Conservation (phyloP, 1,140 invertebrate genomes). For the Zaprionus tsacasi region DNA sequence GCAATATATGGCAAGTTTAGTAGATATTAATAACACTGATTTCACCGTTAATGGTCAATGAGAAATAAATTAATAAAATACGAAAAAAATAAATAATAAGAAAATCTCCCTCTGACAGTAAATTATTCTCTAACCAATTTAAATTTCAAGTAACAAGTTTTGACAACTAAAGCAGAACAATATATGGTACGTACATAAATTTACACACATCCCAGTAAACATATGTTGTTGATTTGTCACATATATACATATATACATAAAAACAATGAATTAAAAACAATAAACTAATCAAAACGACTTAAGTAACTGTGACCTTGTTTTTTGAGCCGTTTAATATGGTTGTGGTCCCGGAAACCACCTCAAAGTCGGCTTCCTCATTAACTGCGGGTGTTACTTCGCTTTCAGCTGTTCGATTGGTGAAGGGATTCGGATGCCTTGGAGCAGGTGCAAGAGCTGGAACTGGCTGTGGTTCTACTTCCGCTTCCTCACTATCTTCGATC, state of each 20-base stretch:
- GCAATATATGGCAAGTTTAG: neutral
- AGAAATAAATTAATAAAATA: too few species aligned
- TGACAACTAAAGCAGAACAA: neutral
- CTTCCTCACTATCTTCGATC: neutral
- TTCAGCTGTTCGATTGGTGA: constrained; percentile 17
- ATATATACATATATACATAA: neutral
- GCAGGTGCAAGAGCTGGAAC: neutral
- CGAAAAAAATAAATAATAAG: too few species aligned
- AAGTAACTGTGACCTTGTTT: constrained; percentile 41
- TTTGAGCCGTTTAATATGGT: neutral
- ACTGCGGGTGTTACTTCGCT: neutral
- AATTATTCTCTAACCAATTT: neutral
- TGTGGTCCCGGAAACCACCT: constrained; percentile 55
- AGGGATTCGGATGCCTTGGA: constrained; percentile 38
- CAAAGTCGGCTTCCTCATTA: constrained; percentile 53
- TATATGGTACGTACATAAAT: neutral
- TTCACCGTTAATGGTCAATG: neutral
- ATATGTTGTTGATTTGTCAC: too few species aligned
- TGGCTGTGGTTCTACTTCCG: neutral
- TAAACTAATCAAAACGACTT: constrained; percentile 75
- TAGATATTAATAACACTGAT: neutral
- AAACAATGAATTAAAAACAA: constrained; percentile 44
- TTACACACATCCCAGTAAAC: neutral
- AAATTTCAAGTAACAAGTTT: neutral
- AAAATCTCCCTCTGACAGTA: neutral